Evolutionary conservation across 2,797 vertebrate genomes (phyloP).

Genomic region (Micropoecilia bifurca): DNA sequence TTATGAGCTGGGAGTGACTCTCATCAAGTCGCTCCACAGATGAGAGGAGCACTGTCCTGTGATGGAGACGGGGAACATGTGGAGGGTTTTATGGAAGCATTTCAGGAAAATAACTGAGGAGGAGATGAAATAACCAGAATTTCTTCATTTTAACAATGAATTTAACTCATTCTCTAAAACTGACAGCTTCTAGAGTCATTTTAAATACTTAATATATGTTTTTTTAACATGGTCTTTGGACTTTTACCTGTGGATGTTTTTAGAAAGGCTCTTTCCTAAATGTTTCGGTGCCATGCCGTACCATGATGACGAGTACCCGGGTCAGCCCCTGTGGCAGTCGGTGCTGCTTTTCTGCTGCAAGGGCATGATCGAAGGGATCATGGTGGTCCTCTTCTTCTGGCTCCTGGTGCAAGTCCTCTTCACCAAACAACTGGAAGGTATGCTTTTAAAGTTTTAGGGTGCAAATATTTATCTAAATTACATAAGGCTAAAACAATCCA

Average conservation of each 20-base stretch:
- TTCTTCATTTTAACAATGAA: constrained; percentile 21
- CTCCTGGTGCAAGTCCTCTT: constrained; percentile 84
- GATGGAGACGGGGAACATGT: constrained; percentile 12
- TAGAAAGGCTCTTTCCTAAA: constrained; percentile 15
- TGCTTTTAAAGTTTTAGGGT: not conserved
- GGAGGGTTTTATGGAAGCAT: constrained; percentile 9
- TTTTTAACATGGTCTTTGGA: constrained; percentile 17
- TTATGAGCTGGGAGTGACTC: constrained; percentile 56
- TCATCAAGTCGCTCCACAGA: constrained; percentile 42
- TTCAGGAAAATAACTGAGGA: constrained; percentile 7
- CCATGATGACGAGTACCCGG: constrained; percentile 72
- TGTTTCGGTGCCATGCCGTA: constrained; percentile 71
- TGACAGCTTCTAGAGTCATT: constrained; percentile 8
- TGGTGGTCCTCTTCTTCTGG: constrained; percentile 83
- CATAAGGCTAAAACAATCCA: not conserved
- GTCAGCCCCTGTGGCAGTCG: constrained; percentile 79
- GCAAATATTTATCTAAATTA: too few species aligned
- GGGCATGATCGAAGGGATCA: constrained; percentile 83
- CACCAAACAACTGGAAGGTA: constrained; percentile 83
- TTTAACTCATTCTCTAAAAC: constrained; percentile 22
- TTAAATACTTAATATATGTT: constrained; percentile 10
- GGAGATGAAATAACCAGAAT: not conserved
- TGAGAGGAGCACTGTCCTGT: constrained; percentile 39
- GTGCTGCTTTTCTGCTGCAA: constrained; percentile 82
- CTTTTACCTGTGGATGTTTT: constrained; percentile 32